Evolutionary conservation across 2,888 invertebrate species (phyloP).

Genomic region (Drosophila mercatorum): DNA sequence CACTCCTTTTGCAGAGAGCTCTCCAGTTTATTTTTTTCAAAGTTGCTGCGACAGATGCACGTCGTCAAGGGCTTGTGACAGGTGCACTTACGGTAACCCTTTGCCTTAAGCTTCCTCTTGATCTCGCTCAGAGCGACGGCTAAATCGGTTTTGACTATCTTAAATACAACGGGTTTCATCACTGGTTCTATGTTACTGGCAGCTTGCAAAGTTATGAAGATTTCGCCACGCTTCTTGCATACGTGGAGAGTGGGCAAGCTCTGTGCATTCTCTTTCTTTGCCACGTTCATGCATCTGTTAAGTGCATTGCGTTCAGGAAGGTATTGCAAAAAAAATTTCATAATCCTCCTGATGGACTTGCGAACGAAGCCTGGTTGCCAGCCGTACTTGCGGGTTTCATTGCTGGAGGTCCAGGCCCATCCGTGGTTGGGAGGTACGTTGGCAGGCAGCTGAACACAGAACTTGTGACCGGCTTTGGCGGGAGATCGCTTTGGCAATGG

Average conservation of each 20-base stretch:
- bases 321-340: slow-evolving; percentile 80
- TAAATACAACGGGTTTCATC: slow-evolving; percentile 87
- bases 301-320: slow-evolving; percentile 59
- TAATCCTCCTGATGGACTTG: slow-evolving; percentile 79
- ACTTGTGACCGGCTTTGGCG: slow-evolving; percentile 31
- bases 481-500: not conserved
- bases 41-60: slow-evolving; percentile 76
- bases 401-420: slow-evolving; percentile 87
- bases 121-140: slow-evolving; percentile 85
- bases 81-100: slow-evolving; percentile 86
- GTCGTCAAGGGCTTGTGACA: slow-evolving; percentile 85
- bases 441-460: slow-evolving; percentile 28
- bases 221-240: slow-evolving; percentile 88
- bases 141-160: slow-evolving; percentile 87
- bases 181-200: not conserved
- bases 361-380: slow-evolving; percentile 83
- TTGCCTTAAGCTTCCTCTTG: slow-evolving; percentile 86
- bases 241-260: slow-evolving; percentile 86
- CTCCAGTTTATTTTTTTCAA: slow-evolving; percentile 84
- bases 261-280: slow-evolving; percentile 73
- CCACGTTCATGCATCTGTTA: slow-evolving; percentile 80
- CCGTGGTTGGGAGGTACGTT: slow-evolving; percentile 88
- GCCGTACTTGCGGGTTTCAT: slow-evolving; percentile 65
- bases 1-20: slow-evolving; percentile 86
- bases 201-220: slow-evolving; percentile 86